Conservation (phyloP, 2,888 invertebrate genomes). For the Alcis repandata region DNA sequence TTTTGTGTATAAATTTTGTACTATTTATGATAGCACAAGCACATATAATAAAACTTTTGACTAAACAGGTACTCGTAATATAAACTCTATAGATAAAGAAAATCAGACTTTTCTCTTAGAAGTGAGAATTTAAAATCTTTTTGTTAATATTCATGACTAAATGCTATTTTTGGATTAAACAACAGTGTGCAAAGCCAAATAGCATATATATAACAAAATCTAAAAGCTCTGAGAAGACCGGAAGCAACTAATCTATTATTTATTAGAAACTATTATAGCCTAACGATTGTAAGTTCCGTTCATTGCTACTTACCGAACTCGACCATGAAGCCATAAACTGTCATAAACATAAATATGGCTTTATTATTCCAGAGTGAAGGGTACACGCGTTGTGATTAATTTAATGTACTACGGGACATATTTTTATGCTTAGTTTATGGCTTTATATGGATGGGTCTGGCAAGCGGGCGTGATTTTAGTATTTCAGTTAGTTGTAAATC, state of each 20-base stretch:
- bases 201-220: too few species aligned
- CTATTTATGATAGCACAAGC: too few species aligned
- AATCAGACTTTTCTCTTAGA: too few species aligned
- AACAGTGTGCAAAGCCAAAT: too few species aligned
- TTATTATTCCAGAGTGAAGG: conserved; percentile 35
- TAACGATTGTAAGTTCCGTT: background rate
- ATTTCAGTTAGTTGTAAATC: background rate
- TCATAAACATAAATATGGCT: conserved; percentile 33
- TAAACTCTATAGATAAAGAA: too few species aligned
- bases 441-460: conserved; percentile 34
- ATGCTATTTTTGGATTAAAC: too few species aligned
- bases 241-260: background rate
- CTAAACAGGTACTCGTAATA: too few species aligned
- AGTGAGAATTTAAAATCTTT: too few species aligned
- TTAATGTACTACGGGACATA: conserved; percentile 38
- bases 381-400: conserved; percentile 34
- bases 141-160: too few species aligned
- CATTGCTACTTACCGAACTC: conserved; percentile 7
- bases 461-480: conserved; percentile 38
- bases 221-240: too few species aligned
- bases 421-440: conserved; percentile 34
- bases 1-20: too few species aligned
- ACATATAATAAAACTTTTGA: too few species aligned
- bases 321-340: conserved; percentile 12
- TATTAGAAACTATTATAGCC: conserved; percentile 1